A percentile compares a stretch with the other conserved stretches of the same genome.
phyloP scores from a whole-genome alignment of 2,113 vertebrate species.

The Crypturellus undulatus region DNA sequence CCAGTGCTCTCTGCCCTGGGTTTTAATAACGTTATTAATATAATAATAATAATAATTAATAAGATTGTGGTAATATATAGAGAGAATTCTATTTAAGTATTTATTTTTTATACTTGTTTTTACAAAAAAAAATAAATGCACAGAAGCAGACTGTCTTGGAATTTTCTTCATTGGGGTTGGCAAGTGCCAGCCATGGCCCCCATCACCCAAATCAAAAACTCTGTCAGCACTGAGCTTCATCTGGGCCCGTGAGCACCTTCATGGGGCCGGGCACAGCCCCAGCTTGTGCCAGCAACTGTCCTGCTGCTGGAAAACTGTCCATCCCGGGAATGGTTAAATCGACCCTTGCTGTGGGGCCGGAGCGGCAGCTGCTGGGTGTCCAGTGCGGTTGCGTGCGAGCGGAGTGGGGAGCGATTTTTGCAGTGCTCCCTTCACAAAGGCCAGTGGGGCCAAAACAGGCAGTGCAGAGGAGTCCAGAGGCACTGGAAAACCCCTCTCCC shows the following conservation, averaged over 20 bases:
- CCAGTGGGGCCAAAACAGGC: neutral
- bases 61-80: conserved; percentile 56
- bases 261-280: too few relatives aligned
- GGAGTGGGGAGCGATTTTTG: rapidly evolving
- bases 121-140: conserved; percentile 44
- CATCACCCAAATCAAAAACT: too few relatives aligned
- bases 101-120: conserved; percentile 69
- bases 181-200: too few relatives aligned
- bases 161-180: neutral
- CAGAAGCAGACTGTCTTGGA: neutral
- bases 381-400: rapidly evolving
- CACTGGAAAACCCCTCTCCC: rapidly evolving
- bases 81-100: conserved; percentile 62
- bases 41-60: conserved; percentile 38
- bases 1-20: neutral
- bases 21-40: conserved; percentile 26
- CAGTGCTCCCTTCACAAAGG: neutral
- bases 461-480: neutral
- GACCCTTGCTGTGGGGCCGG: neutral
- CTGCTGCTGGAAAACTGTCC: neutral
- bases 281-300: neutral
- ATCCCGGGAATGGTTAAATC: neutral
- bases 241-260: too few relatives aligned
- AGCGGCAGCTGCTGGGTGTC: neutral
- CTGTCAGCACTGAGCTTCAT: rapidly evolving